Evolutionary conservation across 2,888 invertebrate genomes (phyloP), one percentile per base, ranked within the genome.

Genomic region (Tetanocera ferruginea): DNA sequence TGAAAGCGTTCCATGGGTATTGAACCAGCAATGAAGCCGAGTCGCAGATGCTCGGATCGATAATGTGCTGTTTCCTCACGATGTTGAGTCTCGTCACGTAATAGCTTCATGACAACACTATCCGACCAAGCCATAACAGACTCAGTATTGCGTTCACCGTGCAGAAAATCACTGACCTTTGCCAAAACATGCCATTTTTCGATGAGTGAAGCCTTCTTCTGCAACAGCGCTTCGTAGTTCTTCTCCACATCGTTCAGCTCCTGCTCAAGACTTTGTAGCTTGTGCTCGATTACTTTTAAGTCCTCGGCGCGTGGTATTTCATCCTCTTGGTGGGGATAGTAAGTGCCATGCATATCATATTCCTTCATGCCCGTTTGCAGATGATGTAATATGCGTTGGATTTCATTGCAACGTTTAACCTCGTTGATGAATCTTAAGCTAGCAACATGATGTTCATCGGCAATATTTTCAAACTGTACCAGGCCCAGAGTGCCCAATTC

Each of bases 1-100:
- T 96, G 95, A 82, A 98, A 94, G 81, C 96, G 93, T 88, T 97
- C 97, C 70, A 97, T 92, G 76, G 95, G 92, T 83, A 99, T 97
- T 76, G 98, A 97, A 79, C 99, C 99, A 83, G 98, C 96, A 80
- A 99, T 95, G 92, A 99, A 99, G 88, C 98, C 84, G 23, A 87
- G 79, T n/a, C 80, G 81, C 5, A 76, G 31, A 9, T 73, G 72
- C 2, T 66, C 78, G 17, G 37, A 55, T 1, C 34, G 19, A 4
- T 19, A 25, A 4, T 43, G 76, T n/a, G 5, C n/a, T 1, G 23
- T 3, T 19, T n/a, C 55, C 5, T 52, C 66, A 14, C 0, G 25
- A 1, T 25, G 17, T 19, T 62, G 23, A 17, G 55, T 79, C 8
- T 84, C 85, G 74, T 89, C 88, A 23, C 79, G 81, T 1, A 88